Percentiles rank a stretch among this genome's conserved stretches.
These are phyloP conservation scores for Cyphomyrmex costatus DNA, from an alignment of 1,140 invertebrate species.

Conservation along the genomic window DNA sequence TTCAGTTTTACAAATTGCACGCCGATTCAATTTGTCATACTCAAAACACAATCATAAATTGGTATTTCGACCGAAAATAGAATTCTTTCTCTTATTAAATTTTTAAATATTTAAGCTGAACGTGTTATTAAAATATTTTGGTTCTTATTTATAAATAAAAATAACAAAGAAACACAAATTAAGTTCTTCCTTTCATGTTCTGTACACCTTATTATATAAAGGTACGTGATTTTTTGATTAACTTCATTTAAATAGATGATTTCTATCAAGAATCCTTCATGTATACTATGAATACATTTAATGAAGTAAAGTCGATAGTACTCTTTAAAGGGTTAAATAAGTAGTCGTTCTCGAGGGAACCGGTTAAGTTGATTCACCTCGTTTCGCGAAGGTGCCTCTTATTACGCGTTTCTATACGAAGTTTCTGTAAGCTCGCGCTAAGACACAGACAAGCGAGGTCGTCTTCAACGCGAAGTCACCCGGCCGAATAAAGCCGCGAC, in stretches of 20 bases:
- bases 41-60: no score
- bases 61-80: no score
- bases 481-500: constrained; percentile 52
- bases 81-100: not conserved
- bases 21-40: no score
- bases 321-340: constrained; percentile 47
- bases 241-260: constrained; percentile 1
- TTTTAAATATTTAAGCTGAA: not conserved
- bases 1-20: no score
- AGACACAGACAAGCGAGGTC: constrained; percentile 41
- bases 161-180: not conserved
- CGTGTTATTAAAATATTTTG: not conserved
- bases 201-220: not conserved
- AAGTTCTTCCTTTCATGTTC: not conserved
- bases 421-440: constrained; percentile 43
- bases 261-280: not conserved
- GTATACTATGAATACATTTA: not conserved
- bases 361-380: constrained; percentile 47
- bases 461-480: constrained; percentile 50
- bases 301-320: constrained; percentile 20
- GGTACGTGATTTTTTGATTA: not conserved
- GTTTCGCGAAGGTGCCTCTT: constrained; percentile 48
- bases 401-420: constrained; percentile 52
- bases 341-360: not conserved
- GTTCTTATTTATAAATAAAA: not conserved